phyloP scores from a whole-genome alignment of 2,113 vertebrate species.

The Actinemys pallida region DNA sequence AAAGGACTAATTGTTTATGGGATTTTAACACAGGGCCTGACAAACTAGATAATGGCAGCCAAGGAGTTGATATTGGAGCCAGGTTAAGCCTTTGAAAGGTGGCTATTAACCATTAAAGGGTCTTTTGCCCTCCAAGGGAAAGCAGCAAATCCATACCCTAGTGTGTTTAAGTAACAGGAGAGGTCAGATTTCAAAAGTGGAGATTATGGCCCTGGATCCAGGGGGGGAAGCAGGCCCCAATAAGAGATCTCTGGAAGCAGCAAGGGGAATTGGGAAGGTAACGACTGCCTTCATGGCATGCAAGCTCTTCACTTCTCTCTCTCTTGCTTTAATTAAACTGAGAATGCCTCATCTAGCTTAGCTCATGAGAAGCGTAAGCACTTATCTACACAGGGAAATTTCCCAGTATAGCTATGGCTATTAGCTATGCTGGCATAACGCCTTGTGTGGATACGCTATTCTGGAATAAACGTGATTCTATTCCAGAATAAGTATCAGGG shows the following conservation, averaged over 20 bases:
- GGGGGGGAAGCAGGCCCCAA: background rate
- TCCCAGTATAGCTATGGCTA: background rate
- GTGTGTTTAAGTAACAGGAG: background rate
- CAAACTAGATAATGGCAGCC: background rate
- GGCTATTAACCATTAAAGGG: background rate
- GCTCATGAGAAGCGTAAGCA: background rate
- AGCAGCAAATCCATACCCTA: background rate
- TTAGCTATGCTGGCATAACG: background rate
- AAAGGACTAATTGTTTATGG: background rate
- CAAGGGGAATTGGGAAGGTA: background rate
- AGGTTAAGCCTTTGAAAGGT: background rate
- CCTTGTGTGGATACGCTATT: background rate
- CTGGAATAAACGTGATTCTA: background rate
- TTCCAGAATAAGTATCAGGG: background rate
- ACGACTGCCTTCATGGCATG: background rate
- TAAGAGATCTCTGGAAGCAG: background rate
- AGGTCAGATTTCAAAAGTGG: background rate
- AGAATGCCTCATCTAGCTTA: background rate
- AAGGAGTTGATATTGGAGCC: rapidly evolving
- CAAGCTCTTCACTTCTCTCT: background rate
- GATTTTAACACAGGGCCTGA: rapidly evolving
- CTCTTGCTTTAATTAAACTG: background rate
- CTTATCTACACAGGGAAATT: background rate
- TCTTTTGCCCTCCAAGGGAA: background rate
- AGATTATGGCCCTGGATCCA: background rate